Base-by-base conservation (phyloP, 2,113 vertebrate genomes). In the Gopherus evgoodei region DNA sequence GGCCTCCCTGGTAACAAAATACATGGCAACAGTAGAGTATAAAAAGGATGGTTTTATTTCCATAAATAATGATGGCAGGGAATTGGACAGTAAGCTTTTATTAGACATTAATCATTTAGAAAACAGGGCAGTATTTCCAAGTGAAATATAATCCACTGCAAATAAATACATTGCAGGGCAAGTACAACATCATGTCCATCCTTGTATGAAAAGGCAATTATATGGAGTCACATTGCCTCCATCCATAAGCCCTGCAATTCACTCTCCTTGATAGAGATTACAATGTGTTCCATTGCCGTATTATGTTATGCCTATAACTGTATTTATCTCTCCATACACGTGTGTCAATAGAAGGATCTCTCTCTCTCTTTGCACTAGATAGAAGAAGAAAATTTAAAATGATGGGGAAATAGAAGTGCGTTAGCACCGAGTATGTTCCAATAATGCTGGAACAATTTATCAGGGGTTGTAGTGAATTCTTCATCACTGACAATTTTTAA, bases 91-190 rank as follows among this genome's bases (percentile, higher is more conserved):
- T 93, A 95, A 88, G 82, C 42, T 93, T 96, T 95, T 88, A 83
- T 96, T 91, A 87, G 92, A 93, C 1, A 82, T 92, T 97, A 93
- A 97, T 97, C 96, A 90, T 90, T 95, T 93, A 95, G 93, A 9
- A 47, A 95, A 82, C 84, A 65, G 85, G 90, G 87, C 84, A 54
- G 88, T 88, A 85, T 96, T 96, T 95, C 96, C 93, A 65, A 91
- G 95, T 90, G 93, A 95, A 93, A 94, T 87, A 91, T 95, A 91
- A 95, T 91, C 95, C 95, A 21, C 1, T 89, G 94, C 88, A 93
- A 95, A 97, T 92, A 95, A 93, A 91, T 89, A 83, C 83, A 42
- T 59, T 84, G 92, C 50, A 87, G 42, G 53, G 75, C 91, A 95
- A 90, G 6, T 11, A 19, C 83, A 88, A 94, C 86, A 22, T 87